Base-by-base conservation (phyloP, 2,888 invertebrate species). In the Ormyrus thymus region DNA sequence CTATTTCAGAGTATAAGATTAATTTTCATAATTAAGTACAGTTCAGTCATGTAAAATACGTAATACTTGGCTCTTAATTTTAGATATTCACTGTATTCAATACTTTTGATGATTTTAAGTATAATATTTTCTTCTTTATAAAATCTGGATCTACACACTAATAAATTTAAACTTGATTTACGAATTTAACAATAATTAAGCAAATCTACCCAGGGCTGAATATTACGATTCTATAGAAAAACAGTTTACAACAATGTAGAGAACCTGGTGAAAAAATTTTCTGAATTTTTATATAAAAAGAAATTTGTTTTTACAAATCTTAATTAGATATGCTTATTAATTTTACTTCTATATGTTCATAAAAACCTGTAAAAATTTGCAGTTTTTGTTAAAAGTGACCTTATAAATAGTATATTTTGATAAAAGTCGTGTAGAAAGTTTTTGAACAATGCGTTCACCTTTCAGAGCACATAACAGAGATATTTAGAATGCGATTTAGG, bases 11-110 rank as follows among this genome's bases (percentile, higher is more conserved):
- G 55, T 70, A 75, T 71, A 65, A 73, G 58, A n/a, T 76, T 78
- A 74, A 15, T 76, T 61, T 6, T 69, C 53, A 9, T 69, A 73
- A 59, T 80, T 80, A 80, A 76, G 79, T 80, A 80, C 79, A 76
- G 59, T 73, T 71, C 68, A 72, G 62, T 70, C 72, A 62, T 76
- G 59, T 72, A 78, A 64, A 75, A 56, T 69, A 58, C 43, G 46
- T 11, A 76, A 79, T 76, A 79, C 61, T 76, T 75, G 55, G 51
- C 51, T 76, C 8, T 53, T 65, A 74, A 75, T 69, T 59, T 70
- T 45, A 61, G 46, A 62, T 59, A 43, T 58, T 45, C 59, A 29
- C 29, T 29, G 53, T 72, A 62, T 56, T 70, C 7, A 75, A 79
- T 75, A 71, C 50, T 61, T 65, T 70, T 50, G 29, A 43, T 59